Evolutionary conservation across 2,113 vertebrate genomes (phyloP).

Genomic region (Stegostoma tigrinum): DNA sequence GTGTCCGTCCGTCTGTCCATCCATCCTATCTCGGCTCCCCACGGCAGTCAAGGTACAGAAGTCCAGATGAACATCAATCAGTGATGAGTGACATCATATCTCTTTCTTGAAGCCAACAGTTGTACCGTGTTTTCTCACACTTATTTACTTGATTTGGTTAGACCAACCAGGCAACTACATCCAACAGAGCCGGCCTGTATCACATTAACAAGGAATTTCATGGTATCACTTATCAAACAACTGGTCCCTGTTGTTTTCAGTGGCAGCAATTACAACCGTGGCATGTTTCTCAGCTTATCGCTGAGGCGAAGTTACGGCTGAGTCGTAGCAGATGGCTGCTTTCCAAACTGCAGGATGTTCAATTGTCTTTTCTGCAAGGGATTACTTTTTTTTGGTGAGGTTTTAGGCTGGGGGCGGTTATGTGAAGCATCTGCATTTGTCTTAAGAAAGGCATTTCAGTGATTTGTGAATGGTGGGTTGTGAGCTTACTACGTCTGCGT

Average conservation of each 20-base stretch:
- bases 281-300: conserved; percentile 18
- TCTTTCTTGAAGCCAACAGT: not conserved
- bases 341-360: not conserved
- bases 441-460: not conserved
- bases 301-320: not conserved
- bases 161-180: not conserved
- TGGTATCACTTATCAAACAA: conserved; percentile 26
- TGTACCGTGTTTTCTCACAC: conserved; percentile 23
- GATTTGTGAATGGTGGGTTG: not conserved
- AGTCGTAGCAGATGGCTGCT: not conserved
- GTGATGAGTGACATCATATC: not conserved
- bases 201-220: conserved; percentile 33
- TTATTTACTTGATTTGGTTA: not conserved
- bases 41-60: not conserved
- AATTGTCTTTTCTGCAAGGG: not conserved
- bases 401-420: not conserved
- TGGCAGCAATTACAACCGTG: not conserved
- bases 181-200: conserved; percentile 16
- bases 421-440: not conserved
- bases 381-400: not conserved
- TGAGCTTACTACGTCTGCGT: not conserved
- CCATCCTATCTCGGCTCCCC: not conserved
- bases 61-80: not conserved
- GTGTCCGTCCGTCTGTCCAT: no score
- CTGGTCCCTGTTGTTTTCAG: conserved; percentile 20